Evolutionary conservation across 2,888 invertebrate species (phyloP).

Genomic region (Spialia ferax): DNA sequence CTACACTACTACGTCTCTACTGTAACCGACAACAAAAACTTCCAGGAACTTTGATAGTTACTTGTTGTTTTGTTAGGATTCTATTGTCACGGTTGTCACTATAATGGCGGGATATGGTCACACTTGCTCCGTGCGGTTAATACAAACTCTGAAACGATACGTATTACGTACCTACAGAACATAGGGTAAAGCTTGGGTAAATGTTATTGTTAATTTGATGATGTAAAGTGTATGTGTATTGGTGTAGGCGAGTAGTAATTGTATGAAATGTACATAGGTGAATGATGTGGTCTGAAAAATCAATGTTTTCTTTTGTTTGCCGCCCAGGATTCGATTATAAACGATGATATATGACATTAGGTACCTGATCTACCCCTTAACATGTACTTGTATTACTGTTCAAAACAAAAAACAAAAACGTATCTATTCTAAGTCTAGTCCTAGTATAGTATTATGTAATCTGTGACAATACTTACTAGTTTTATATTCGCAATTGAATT

Average conservation of each 20-base stretch:
- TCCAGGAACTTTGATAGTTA: constrained; percentile 39
- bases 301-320: too few relatives aligned
- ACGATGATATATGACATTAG: too few relatives aligned
- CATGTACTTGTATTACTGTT: too few relatives aligned
- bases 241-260: too few relatives aligned
- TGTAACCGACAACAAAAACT: constrained; percentile 42
- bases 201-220: neutral
- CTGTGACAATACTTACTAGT: constrained; percentile 59
- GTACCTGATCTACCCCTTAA: too few relatives aligned
- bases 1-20: too few relatives aligned
- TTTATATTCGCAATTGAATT: constrained; percentile 75
- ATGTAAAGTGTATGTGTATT: neutral
- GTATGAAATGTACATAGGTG: too few relatives aligned
- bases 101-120: constrained; percentile 58
- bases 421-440: too few relatives aligned
- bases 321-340: too few relatives aligned
- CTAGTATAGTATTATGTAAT: too few relatives aligned
- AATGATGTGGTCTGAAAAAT: too few relatives aligned
- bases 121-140: constrained; percentile 54
- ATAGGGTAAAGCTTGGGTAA: neutral
- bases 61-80: constrained; percentile 24
- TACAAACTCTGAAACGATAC: constrained; percentile 59
- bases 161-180: neutral
- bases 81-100: constrained; percentile 40
- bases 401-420: too few relatives aligned